Evolutionary conservation across 2,888 invertebrate species (phyloP), one percentile per base, ranked within the genome.

Genomic region (Antitype chi): DNA sequence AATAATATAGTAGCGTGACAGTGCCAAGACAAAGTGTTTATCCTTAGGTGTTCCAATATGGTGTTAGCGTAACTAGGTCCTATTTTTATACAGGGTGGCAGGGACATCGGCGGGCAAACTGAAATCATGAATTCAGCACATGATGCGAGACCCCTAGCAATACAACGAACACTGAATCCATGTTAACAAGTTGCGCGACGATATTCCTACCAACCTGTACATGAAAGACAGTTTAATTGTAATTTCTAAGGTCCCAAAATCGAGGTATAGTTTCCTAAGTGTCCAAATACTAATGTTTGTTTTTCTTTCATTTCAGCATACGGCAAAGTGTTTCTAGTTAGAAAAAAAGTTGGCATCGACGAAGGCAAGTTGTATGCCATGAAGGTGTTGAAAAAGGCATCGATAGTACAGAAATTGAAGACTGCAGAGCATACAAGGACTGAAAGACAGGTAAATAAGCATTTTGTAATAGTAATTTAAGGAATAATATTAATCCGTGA

Each of bases 361-460:
- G 97, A 98, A 90, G 98, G 98, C 69, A 98, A 98, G 88, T 97
- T 99, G 81, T 99, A 99, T 96, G 99, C 99, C 77, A 99, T 99
- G 99, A 99, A 99, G 96, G 99, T 99, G 87, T 97, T 99, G 92
- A 99, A 99, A 96, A 99, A 99, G 94, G 99, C 99, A 74, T 98
- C 99, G 49, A 99, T 99, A 90, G 98, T 99, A 59, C 99, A 98
- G 94, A 99, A 99, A 97, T 98, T 98, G 93, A 99, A 99, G 97
- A 99, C 99, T 76, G 98, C 99, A 20, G 99, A 99, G 93, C 99
- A 99, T 96, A 99, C 99, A 52, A 98, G 98, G 97, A 99, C 99
- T 73, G 99, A 99, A 95, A 97, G 99, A 95, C 99, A 99, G 97
- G 97, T 97, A 89, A 89, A 88, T 55, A 43, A 20, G 3, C 0